Evolutionary conservation across 2,888 invertebrate species (phyloP), one percentile per base, ranked within the genome.

Genomic region (Leucophenga montana): DNA sequence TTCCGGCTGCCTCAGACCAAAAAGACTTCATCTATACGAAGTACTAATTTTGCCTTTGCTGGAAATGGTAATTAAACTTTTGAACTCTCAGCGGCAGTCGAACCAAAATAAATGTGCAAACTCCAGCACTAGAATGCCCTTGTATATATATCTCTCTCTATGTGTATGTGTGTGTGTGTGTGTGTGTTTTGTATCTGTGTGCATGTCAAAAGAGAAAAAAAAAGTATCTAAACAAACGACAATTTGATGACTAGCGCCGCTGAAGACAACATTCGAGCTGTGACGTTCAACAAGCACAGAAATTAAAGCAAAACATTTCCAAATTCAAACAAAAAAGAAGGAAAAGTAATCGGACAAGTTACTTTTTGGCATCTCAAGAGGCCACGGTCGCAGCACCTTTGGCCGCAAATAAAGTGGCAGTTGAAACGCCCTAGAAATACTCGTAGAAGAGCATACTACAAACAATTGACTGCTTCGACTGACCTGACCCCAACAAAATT

Each of bases 11-110:
- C 8, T 39, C 11, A 39, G 11, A 39, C 39, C 44, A 20, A 59
- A 59, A 68, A 56, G 14, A 33, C 33, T 33, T 66, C 13, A 66
- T 18, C 48, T 66, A 53, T 57, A 48, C 46, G 68, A 66, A 74
- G 73, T 74, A 76, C 71, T 74, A 39, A 39, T 74, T 75, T 73
- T 73, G 57, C 59, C 33, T 16, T 16, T 33, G 75, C 78, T 68
- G 73, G 68, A 78, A 79, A 80, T 83, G 83, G 82, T 85, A 86
- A 86, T 86, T 86, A 86, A 86, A 86, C 83, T 86, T 85, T 84
- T 78, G 80, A 82, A 84, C 86, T 84, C 79, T 73, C 73, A 66
- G 74, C 65, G 78, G 80, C 71, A 76, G 77, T 77, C 74, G 80
- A 77, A 39, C 5, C 39, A 8, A 65, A 57, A 27, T n/a, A 18